A percentile compares a stretch with the other conserved stretches of the same genome.
Evolutionary conservation across 1,140 invertebrate genomes (phyloP).

Genomic region (Lysiphlebus fabarum): DNA sequence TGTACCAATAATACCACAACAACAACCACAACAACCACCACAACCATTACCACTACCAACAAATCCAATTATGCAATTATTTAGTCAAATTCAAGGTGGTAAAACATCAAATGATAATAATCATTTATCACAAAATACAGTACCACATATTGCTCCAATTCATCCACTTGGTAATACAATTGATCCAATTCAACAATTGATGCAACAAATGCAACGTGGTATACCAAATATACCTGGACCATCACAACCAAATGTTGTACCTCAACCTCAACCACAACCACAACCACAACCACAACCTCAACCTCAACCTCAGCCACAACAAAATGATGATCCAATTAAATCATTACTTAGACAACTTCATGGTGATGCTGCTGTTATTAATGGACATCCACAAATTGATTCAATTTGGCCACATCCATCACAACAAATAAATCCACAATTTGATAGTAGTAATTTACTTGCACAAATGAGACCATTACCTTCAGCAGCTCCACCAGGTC

Average conservation of each 20-base stretch:
- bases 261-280: constrained; percentile 18
- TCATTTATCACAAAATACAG: constrained; percentile 42
- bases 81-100: constrained; percentile 60
- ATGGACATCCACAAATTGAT: constrained; percentile 44
- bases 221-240: constrained; percentile 49
- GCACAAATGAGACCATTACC: constrained; percentile 47
- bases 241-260: constrained; percentile 43
- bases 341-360: constrained; percentile 55
- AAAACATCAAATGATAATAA: constrained; percentile 49
- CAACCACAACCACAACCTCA: constrained; percentile 26
- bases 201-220: constrained; percentile 51
- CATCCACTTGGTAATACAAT: constrained; percentile 35
- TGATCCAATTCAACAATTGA: constrained; percentile 57
- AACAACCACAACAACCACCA: constrained; percentile 9
- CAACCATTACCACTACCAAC: constrained; percentile 34
- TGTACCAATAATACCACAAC: constrained; percentile 34
- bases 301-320: constrained; percentile 30
- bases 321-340: constrained; percentile 56
- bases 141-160: constrained; percentile 12
- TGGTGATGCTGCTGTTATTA: constrained; percentile 37
- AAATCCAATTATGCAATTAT: constrained; percentile 59
- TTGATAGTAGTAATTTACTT: constrained; percentile 48
- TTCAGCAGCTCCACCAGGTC: constrained; percentile 46
- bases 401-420: constrained; percentile 48
- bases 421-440: constrained; percentile 44